These are phyloP conservation scores for Silurus lanzhouensis DNA, from an alignment of 2,797 vertebrate species.

Conservation along the genomic window DNA sequence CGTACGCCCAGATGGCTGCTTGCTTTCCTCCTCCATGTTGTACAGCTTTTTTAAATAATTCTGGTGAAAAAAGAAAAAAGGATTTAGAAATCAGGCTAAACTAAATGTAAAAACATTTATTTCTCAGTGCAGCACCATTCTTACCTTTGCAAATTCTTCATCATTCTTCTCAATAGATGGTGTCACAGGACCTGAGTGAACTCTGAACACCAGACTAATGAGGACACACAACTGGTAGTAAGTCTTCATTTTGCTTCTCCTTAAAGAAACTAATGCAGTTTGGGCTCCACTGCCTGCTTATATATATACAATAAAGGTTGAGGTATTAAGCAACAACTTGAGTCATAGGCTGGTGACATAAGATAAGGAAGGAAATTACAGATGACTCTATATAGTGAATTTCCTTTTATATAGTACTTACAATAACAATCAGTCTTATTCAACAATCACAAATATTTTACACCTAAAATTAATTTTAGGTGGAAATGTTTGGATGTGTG, in stretches of 20 bases:
- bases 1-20: conserved; percentile 8
- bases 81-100: neutral
- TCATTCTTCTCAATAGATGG: conserved; percentile 47
- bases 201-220: conserved; percentile 61
- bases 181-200: conserved; percentile 57
- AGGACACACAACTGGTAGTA: conserved; percentile 62
- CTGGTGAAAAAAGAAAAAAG: conserved; percentile 62
- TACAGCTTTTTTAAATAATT: conserved; percentile 84
- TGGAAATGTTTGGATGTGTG: neutral
- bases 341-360: conserved; percentile 26
- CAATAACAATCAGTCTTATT: neutral
- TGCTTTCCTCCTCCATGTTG: conserved; percentile 63
- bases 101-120: neutral
- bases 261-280: neutral
- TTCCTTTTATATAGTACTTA: neutral
- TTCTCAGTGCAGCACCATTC: neutral
- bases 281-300: neutral
- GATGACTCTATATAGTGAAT: neutral
- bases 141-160: conserved; percentile 67
- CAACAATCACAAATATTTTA: neutral
- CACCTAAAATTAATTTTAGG: neutral
- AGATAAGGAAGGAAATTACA: conserved; percentile 23
- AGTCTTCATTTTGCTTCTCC: conserved; percentile 62
- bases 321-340: conserved; percentile 61
- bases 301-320: neutral